These are phyloP conservation scores for Anastrepha ludens DNA, from an alignment of 1,140 invertebrate species.

Conservation along the genomic window DNA sequence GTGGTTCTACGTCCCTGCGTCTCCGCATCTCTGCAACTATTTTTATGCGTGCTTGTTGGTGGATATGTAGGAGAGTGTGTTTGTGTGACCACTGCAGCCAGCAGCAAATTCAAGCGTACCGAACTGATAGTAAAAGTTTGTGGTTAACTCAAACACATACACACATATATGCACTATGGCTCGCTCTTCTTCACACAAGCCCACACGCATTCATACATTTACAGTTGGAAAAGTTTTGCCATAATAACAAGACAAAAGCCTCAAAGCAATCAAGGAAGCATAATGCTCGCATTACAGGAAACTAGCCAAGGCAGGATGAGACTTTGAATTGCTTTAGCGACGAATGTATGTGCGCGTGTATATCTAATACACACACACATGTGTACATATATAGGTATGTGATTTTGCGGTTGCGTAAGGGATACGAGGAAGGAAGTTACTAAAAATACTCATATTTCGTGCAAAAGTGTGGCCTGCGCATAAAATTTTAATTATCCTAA, in stretches of 20 bases:
- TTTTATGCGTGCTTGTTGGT: background rate
- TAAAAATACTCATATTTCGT: conserved; percentile 26
- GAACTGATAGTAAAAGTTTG: conserved; percentile 46
- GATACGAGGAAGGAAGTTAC: background rate
- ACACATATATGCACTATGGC: conserved; percentile 1
- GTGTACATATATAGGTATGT: background rate
- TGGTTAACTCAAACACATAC: conserved; percentile 8
- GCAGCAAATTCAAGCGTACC: conserved; percentile 12
- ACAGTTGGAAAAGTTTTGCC: conserved; percentile 42
- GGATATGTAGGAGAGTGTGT: background rate
- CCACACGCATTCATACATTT: background rate
- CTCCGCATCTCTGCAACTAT: background rate
- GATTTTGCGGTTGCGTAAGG: background rate
- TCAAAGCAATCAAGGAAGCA: conserved; percentile 52
- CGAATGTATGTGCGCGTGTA: background rate
- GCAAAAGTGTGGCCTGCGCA: conserved; percentile 31
- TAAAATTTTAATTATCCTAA: conserved; percentile 44
- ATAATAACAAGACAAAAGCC: conserved; percentile 52
- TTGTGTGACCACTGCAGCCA: background rate
- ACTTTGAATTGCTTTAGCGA: conserved; percentile 15
- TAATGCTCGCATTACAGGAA: conserved; percentile 50
- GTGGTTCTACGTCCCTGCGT: background rate
- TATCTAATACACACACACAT: background rate
- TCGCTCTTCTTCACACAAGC: background rate
- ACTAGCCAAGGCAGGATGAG: background rate